Conservation (phyloP, 2,797 vertebrate genomes). For the Fistularia tabacaria region DNA sequence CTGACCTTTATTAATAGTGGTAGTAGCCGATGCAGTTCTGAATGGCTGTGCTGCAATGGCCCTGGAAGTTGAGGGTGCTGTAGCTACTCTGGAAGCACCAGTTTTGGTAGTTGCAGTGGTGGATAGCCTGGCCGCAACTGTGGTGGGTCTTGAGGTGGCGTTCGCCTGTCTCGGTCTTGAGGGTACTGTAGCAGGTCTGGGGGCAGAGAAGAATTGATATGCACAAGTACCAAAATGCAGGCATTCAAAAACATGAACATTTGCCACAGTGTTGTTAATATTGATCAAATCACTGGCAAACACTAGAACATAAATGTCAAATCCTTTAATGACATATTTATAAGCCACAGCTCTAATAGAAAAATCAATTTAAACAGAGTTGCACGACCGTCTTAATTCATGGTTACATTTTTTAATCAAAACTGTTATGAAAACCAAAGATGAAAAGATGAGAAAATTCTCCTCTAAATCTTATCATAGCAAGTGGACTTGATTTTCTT, state of each 20-base stretch:
- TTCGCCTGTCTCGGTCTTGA: conserved; percentile 29
- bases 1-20: conserved; percentile 69
- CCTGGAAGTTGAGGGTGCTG: conserved; percentile 59
- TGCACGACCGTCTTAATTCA: too few species aligned
- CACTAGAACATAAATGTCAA: too few species aligned
- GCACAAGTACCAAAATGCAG: conserved; percentile 2
- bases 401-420: too few species aligned
- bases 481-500: too few species aligned
- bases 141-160: conserved; percentile 28
- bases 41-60: conserved; percentile 42
- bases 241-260: not conserved
- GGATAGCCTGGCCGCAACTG: conserved; percentile 36
- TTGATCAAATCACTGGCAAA: not conserved
- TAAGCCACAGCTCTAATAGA: too few species aligned
- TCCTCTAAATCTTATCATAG: too few species aligned
- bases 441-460: too few species aligned
- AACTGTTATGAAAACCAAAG: too few species aligned
- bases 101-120: conserved; percentile 33
- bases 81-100: conserved; percentile 41
- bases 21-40: conserved; percentile 36
- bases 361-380: too few species aligned
- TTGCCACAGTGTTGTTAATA: conserved; percentile 1
- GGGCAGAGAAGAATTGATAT: conserved; percentile 16
- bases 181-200: conserved; percentile 53
- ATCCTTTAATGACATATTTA: too few species aligned